Conservation (phyloP, 1,140 invertebrate species). For the Drosophila yakuba region DNA sequence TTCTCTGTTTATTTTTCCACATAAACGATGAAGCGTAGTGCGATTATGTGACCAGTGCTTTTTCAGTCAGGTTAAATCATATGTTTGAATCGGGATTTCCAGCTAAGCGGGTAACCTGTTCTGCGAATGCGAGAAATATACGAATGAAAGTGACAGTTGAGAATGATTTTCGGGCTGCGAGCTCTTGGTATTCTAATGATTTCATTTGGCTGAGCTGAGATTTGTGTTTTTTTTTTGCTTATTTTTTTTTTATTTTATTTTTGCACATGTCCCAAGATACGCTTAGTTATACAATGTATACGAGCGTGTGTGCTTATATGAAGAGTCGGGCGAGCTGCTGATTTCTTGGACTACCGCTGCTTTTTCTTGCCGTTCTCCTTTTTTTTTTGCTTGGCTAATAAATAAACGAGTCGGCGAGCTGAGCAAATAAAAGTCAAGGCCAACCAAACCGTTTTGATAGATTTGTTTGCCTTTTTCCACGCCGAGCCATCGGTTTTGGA, state of each 20-base stretch:
- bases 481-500: slow-evolving; percentile 37
- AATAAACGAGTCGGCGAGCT: slow-evolving; percentile 72
- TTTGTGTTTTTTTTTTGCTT: slow-evolving; percentile 4
- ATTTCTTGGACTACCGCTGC: slow-evolving; percentile 42
- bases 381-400: slow-evolving; percentile 59
- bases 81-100: slow-evolving; percentile 29
- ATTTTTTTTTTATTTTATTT: slow-evolving; percentile 13
- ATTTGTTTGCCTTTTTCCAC: slow-evolving; percentile 56
- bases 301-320: slow-evolving; percentile 23
- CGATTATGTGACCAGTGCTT: slow-evolving; percentile 19
- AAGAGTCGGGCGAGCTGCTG: slow-evolving; percentile 31
- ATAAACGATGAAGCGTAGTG: slow-evolving; percentile 7
- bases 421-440: slow-evolving; percentile 77
- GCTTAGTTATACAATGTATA: slow-evolving; percentile 35
- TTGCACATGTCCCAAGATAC: slow-evolving; percentile 53
- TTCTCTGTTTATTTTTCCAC: slow-evolving; percentile 33
- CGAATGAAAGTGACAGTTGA: slow-evolving; percentile 60
- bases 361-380: slow-evolving; percentile 43
- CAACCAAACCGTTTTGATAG: slow-evolving; percentile 43
- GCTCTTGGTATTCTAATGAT: slow-evolving; percentile 59
- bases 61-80: slow-evolving; percentile 42
- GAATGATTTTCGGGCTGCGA: slow-evolving; percentile 27
- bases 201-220: slow-evolving; percentile 41
- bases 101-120: slow-evolving; percentile 59
- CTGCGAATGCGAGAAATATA: slow-evolving; percentile 11